These are phyloP conservation scores for Sinocyclocheilus anshuiensis DNA, from an alignment of 2,113 vertebrate species.

Conservation along the genomic window DNA sequence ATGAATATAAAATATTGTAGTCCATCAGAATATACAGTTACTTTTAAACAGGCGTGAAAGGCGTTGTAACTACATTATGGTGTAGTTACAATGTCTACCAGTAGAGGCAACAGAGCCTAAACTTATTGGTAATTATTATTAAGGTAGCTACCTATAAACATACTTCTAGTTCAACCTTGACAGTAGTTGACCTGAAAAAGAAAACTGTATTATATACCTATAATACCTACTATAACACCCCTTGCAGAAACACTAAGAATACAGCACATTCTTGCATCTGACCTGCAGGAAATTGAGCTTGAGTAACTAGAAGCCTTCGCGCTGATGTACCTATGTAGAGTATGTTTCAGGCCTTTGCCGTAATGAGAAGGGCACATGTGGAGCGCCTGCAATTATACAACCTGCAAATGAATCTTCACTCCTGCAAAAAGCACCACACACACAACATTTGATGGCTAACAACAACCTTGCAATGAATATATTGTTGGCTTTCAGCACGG, in stretches of 20 bases:
- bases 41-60: background rate
- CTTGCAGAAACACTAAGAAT: background rate
- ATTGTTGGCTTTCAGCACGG: slow-evolving; percentile 3
- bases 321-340: background rate
- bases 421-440: slow-evolving; percentile 9
- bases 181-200: background rate
- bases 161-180: background rate
- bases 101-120: background rate
- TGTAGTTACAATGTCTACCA: background rate
- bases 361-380: background rate
- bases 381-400: background rate
- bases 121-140: background rate
- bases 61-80: background rate
- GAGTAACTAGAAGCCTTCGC: background rate
- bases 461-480: slow-evolving; percentile 12
- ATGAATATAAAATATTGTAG: background rate
- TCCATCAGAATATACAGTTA: background rate
- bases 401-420: slow-evolving; percentile 19
- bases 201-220: background rate
- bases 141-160: background rate
- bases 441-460: slow-evolving; percentile 5
- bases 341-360: background rate
- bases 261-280: background rate
- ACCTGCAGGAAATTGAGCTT: background rate
- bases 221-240: background rate